Base-by-base conservation (phyloP, 2,888 invertebrate genomes). In the Morpho achilles region DNA sequence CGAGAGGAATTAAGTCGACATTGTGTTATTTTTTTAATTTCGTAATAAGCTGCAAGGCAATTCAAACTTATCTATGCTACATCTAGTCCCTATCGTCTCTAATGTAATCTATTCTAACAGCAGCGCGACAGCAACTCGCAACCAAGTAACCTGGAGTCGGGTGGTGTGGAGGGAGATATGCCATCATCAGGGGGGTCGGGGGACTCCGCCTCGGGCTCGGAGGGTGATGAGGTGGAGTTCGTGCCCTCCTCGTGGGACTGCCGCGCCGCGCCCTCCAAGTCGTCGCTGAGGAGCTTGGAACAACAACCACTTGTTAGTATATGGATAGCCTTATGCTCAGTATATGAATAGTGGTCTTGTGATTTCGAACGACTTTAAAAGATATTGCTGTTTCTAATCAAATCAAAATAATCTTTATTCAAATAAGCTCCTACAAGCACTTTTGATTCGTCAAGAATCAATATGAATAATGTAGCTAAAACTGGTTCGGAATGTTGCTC, bases 171-270 rank as follows among this genome's bases (percentile, higher is more conserved):
- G 54, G 59, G 65, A 58, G 55, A 46, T 9, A 66, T 61, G 56
- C 61, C 55, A 8, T 64, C 61, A 44, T 69, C 67, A 7, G 71
- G 51, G 7, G 64, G 62, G 9, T 62, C 65, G 46, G 79, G 73
- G 53, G 85, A 75, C 62, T 79, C 80, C 32, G 89, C 85, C 51
- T 87, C 87, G 48, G 87, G 87, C 67, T 86, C 85, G 8, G 92
- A 92, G 67, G 93, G 93, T 50, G 94, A 93, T 64, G 94, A 94
- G 71, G 93, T 93, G 56, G 95, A 94, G 75, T 96, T 96, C 79
- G 93, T 95, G 59, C 95, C 96, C 7, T 96, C 95, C 4, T 95
- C 95, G 62, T 96, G 96, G 96, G 94, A 96, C 80, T 94, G 95
- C 69, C 93, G 93, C 71, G 94, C 95, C 16, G 94, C 92, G 2